Evolutionary conservation across 2,113 vertebrate species (phyloP), one percentile per base, ranked within the genome.

Genomic region (Anolis sagrei): DNA sequence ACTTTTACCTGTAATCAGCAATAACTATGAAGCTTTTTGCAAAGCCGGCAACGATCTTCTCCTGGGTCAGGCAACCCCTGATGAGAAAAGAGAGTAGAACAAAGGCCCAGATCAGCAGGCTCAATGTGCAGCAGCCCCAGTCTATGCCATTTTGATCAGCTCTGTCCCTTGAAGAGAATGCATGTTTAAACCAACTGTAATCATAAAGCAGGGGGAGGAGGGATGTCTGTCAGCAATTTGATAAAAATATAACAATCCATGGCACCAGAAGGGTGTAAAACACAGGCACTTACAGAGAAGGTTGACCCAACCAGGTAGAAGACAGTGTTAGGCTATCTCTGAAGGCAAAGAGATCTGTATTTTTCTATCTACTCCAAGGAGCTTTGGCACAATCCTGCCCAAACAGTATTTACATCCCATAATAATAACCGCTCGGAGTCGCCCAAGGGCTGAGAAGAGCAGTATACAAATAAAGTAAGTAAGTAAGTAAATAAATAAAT

Each of bases 11-110:
- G 95, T 97, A 99, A 92, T 99, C 99, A 0, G 99, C 99, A n/a
- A 99, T 97, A 78, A 99, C 98, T 0, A 99, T 94, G 90, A 99
- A 99, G 84, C 95, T 96, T 82, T 98, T 99, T 11, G 98, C 97
- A 89, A 97, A 99, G 86, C 98, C 97, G 11, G 98, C 98, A 29
- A 99, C 97, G 1, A 99, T 99, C 96, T 99, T 99, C 96, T 99
- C 99, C 94, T 99, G 99, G 0, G 98, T 97, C 95, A 99, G 93
- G 89, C 99, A 99, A 92, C 98, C 99, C 61, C 99, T 99, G 94
- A 21, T 19, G 78, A 32, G 13, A n/a, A 5, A 48, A 36, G 48
- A 62, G 4, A 86, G 5, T 29, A 78, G 66, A 89, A 68, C 1
- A 44, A 80, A 27, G 83, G 5, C 5, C 21, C 58, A 11, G 10